Conservation (phyloP, 1,140 invertebrate genomes). For the Phymastichus coffea region DNA sequence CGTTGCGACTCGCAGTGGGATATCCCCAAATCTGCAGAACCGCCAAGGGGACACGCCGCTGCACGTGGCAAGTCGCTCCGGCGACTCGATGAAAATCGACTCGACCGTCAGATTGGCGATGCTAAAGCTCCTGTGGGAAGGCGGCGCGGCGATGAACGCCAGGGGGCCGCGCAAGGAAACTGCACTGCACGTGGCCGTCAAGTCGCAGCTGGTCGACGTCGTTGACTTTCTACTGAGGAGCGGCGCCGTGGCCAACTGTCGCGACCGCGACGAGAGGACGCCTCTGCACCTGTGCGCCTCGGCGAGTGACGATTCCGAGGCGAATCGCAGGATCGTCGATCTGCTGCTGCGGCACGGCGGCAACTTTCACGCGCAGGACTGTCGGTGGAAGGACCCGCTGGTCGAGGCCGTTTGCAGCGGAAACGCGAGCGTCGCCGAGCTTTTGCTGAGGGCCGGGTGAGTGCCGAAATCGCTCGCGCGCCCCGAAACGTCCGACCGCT, state of each 20-base stretch:
- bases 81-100: not conserved
- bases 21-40: not conserved
- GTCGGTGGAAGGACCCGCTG: not conserved
- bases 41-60: not conserved
- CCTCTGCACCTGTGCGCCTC: not conserved
- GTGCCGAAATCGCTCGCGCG: no score
- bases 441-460: not conserved
- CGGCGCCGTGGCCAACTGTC: not conserved
- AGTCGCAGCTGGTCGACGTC: not conserved
- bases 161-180: not conserved
- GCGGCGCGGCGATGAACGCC: not conserved
- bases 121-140: not conserved
- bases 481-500: no score
- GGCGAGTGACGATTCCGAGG: no score
- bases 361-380: constrained; percentile 1
- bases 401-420: not conserved
- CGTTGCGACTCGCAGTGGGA: not conserved
- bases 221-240: not conserved
- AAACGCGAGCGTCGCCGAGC: not conserved
- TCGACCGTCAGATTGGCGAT: not conserved
- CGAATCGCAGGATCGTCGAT: not conserved
- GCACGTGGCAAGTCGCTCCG: not conserved
- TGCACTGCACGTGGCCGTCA: not conserved
- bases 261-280: not conserved
- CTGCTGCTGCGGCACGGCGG: constrained; percentile 1